A percentile compares a stretch with the other conserved stretches of the same genome.
These are phyloP conservation scores for Megathymus violae DNA, from an alignment of 1,140 invertebrate species.

Conservation along the genomic window DNA sequence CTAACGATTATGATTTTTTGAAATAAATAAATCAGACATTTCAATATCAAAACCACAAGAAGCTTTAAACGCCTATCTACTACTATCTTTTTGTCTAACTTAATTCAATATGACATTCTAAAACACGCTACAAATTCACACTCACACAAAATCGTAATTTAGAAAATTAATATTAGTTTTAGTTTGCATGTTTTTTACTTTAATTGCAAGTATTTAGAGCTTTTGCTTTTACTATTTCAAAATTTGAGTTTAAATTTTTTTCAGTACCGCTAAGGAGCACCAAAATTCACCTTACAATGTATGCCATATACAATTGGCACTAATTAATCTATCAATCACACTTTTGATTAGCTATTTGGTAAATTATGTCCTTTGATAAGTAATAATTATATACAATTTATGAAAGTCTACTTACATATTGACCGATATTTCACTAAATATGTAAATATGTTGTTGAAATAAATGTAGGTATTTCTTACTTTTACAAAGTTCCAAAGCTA, in stretches of 20 bases:
- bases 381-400: too few relatives aligned
- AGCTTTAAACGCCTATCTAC: too few relatives aligned
- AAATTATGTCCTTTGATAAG: not conserved
- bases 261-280: slow-evolving; percentile 21
- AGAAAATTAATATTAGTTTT: slow-evolving; percentile 39
- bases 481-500: too few relatives aligned
- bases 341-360: not conserved
- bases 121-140: slow-evolving; percentile 21
- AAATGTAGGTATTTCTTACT: too few relatives aligned
- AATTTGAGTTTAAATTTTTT: slow-evolving; percentile 12
- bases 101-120: too few relatives aligned
- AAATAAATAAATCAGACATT: too few relatives aligned
- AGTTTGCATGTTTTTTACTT: slow-evolving; percentile 51
- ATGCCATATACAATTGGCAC: not conserved
- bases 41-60: too few relatives aligned
- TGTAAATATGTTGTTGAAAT: too few relatives aligned
- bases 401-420: too few relatives aligned
- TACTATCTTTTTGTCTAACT: too few relatives aligned
- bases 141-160: slow-evolving; percentile 34
- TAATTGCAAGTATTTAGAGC: slow-evolving; percentile 57
- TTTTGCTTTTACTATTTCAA: slow-evolving; percentile 52
- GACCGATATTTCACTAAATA: too few relatives aligned
- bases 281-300: not conserved
- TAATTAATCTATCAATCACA: not conserved
- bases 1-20: too few relatives aligned